Percentiles rank a stretch among this genome's conserved stretches.
Evolutionary conservation across 2,797 vertebrate species (phyloP).

Genomic region (Falco biarmicus): DNA sequence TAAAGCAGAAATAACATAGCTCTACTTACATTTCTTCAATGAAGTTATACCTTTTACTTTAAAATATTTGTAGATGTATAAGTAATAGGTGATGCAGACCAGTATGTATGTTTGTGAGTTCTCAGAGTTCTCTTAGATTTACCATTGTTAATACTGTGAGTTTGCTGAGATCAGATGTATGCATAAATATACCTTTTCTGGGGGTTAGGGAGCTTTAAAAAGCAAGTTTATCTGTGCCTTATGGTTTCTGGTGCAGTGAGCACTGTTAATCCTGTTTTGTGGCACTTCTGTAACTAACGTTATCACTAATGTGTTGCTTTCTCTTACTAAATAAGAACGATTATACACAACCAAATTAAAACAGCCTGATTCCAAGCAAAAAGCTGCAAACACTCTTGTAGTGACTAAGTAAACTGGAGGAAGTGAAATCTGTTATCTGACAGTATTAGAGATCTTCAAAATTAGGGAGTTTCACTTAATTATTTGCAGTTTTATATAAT

Average conservation of each 20-base stretch:
- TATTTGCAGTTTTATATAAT: background rate
- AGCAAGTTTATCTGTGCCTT: background rate
- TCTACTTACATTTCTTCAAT: background rate
- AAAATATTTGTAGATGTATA: background rate
- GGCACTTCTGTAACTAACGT: background rate
- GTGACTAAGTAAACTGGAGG: background rate
- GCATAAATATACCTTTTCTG: background rate
- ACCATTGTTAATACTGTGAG: background rate
- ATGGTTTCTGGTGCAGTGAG: background rate
- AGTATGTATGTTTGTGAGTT: background rate
- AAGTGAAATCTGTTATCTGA: background rate
- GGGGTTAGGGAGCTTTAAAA: background rate
- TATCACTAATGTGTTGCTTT: background rate
- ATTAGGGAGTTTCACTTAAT: background rate
- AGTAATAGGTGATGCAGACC: background rate
- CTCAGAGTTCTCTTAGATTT: background rate
- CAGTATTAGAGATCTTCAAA: background rate
- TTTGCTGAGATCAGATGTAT: background rate
- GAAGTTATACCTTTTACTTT: rapidly evolving
- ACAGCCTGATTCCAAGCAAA: background rate
- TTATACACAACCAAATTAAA: rapidly evolving
- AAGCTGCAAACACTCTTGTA: background rate
- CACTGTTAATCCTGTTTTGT: background rate
- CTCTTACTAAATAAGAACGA: background rate
- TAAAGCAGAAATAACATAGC: background rate